Percentiles rank a stretch among this genome's conserved stretches.
These are phyloP conservation scores for Octopus bimaculoides DNA, from an alignment of 1,140 invertebrate species.

Conservation along the genomic window DNA sequence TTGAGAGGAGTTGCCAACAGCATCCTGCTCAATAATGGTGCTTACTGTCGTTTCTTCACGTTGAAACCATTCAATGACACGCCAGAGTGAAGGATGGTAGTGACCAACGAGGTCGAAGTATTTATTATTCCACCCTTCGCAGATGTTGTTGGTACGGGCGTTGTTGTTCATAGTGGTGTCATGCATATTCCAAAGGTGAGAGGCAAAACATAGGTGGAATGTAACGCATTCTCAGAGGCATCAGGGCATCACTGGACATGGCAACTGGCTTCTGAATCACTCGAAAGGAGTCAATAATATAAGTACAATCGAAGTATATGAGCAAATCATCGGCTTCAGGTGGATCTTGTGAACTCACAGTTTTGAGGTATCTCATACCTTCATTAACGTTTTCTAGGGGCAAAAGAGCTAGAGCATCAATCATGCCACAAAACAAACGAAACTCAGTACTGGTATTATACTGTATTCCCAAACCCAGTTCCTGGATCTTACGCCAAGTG, in stretches of 20 bases:
- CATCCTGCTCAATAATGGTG: neutral
- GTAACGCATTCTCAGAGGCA: neutral
- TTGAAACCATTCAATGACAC: constrained; percentile 12
- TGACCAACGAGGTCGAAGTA: constrained; percentile 13
- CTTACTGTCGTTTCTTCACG: neutral
- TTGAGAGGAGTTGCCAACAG: neutral
- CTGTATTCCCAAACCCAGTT: neutral
- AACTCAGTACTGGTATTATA: constrained; percentile 9
- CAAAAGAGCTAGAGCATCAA: constrained; percentile 14
- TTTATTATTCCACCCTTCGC: constrained; percentile 16
- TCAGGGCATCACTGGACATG: neutral
- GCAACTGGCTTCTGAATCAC: constrained; percentile 10
- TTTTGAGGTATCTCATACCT: neutral
- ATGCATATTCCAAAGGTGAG: constrained; percentile 12
- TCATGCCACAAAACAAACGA: constrained; percentile 8
- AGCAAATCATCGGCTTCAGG: neutral
- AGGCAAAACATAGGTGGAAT: constrained; percentile 12
- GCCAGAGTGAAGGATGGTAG: constrained; percentile 16
- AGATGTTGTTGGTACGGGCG: constrained; percentile 10
- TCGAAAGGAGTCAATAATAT: neutral
- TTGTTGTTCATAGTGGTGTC: constrained; percentile 18
- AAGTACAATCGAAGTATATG: constrained; percentile 1
- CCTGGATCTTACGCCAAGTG: constrained; percentile 17
- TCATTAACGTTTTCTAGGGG: constrained; percentile 9
- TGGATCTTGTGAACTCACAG: neutral